Conservation (phyloP, 2,888 invertebrate species). For the Gandaritis pyraliata region DNA sequence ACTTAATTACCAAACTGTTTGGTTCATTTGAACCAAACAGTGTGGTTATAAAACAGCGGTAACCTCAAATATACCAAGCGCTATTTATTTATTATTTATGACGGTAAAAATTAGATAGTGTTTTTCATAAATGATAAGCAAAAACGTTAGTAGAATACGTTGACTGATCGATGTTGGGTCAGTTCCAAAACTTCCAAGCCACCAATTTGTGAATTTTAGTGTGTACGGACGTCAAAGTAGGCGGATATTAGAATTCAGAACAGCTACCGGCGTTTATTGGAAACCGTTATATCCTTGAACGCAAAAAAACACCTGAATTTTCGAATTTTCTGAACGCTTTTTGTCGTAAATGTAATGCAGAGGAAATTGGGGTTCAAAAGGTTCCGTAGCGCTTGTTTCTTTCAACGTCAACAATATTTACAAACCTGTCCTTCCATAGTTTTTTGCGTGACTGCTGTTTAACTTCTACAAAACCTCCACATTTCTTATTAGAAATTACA, state of each 20-base stretch:
- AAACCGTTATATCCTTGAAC: slow-evolving; percentile 22
- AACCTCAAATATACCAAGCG: neutral
- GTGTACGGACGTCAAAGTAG: slow-evolving; percentile 3
- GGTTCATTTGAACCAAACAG: neutral
- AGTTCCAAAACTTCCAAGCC: slow-evolving; percentile 10
- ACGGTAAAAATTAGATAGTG: neutral
- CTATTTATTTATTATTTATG: too few species aligned
- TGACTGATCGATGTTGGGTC: slow-evolving; percentile 13
- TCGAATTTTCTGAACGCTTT: neutral
- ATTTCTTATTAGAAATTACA: neutral
- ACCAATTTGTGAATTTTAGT: slow-evolving; percentile 15
- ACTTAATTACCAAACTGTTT: neutral
- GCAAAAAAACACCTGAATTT: slow-evolving; percentile 12
- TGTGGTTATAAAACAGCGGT: neutral
- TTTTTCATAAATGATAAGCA: slow-evolving; percentile 7
- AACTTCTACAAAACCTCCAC: neutral
- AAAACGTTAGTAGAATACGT: neutral
- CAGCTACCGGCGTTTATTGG: slow-evolving; percentile 17
- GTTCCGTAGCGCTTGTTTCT: neutral
- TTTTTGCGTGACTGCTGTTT: neutral
- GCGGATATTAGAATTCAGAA: slow-evolving; percentile 7
- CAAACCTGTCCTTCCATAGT: neutral
- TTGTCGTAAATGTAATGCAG: neutral
- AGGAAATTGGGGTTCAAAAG: slow-evolving; percentile 1
- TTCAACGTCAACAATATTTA: neutral